A percentile compares a stretch with the other conserved stretches of the same genome.
These are phyloP conservation scores for Hypomecis punctinalis DNA, from an alignment of 2,888 invertebrate species.

Conservation along the genomic window DNA sequence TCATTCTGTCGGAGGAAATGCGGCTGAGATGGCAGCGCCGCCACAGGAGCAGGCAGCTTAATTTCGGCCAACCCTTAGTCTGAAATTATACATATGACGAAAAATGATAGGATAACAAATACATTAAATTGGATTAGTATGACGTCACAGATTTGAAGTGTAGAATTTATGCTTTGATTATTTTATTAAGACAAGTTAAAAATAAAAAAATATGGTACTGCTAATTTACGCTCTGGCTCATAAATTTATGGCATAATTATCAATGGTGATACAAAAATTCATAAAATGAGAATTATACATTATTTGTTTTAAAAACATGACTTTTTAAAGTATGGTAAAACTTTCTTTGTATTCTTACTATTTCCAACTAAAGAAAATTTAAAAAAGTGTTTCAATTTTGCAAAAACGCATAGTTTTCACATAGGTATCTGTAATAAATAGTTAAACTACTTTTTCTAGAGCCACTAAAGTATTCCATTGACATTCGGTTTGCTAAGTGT, in stretches of 20 bases:
- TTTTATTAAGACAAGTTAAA: no score
- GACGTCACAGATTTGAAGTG: no score
- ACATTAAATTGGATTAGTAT: neutral
- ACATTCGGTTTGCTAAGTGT: conserved; percentile 34
- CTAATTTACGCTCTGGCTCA: no score
- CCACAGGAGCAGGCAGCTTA: neutral
- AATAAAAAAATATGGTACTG: no score
- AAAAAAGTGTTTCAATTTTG: neutral
- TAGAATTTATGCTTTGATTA: no score
- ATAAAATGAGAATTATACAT: no score
- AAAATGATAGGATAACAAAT: neutral
- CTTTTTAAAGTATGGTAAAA: no score
- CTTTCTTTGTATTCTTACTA: no score
- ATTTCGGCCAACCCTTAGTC: neutral
- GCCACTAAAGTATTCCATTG: conserved; percentile 27
- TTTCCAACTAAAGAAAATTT: neutral
- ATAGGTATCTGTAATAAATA: conserved; percentile 9
- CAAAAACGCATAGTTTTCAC: conserved; percentile 1
- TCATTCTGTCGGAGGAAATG: conserved; percentile 20
- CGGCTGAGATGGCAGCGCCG: conserved; percentile 1
- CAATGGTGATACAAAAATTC: no score
- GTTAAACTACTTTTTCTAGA: conserved; percentile 15
- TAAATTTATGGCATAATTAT: no score
- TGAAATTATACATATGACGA: no score
- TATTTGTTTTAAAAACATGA: no score